A percentile compares a stretch with the other conserved stretches of the same genome.
Evolutionary conservation across 2,888 invertebrate genomes (phyloP).

Genomic region (Caenorhabditis auriculariae): DNA sequence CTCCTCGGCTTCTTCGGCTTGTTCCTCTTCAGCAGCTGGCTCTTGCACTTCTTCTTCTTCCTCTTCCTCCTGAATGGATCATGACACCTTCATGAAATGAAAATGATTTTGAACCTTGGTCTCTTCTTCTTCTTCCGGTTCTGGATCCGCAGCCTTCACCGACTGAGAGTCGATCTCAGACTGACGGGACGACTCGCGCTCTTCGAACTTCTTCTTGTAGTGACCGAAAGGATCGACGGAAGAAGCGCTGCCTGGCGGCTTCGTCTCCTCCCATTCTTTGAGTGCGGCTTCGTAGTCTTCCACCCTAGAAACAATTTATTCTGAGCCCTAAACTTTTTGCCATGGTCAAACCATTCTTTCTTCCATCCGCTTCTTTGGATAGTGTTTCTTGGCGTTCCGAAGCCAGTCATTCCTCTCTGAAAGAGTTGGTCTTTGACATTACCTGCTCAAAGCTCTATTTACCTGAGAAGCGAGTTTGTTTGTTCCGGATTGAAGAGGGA

Average conservation of each 20-base stretch:
- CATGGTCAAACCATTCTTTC: slow-evolving; percentile 60
- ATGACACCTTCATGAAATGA: slow-evolving; percentile 21
- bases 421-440: neutral
- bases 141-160: slow-evolving; percentile 37
- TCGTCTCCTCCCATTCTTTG: slow-evolving; percentile 62
- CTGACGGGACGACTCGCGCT: slow-evolving; percentile 49
- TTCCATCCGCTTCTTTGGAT: slow-evolving; percentile 59
- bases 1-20: slow-evolving; percentile 41
- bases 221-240: slow-evolving; percentile 59
- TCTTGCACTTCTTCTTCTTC: slow-evolving; percentile 34
- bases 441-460: neutral
- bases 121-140: slow-evolving; percentile 33
- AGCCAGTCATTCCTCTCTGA: slow-evolving; percentile 68
- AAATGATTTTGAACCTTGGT: slow-evolving; percentile 5
- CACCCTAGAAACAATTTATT: slow-evolving; percentile 45
- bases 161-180: slow-evolving; percentile 40
- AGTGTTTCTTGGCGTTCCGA: slow-evolving; percentile 67
- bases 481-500: slow-evolving; percentile 68
- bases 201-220: slow-evolving; percentile 61
- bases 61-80: slow-evolving; percentile 35
- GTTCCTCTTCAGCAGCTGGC: slow-evolving; percentile 16
- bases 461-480: slow-evolving; percentile 68
- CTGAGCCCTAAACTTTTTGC: neutral
- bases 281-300: slow-evolving; percentile 61
- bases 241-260: slow-evolving; percentile 60